Percentiles rank a stretch among this genome's conserved stretches.
These are phyloP conservation scores for Rhyacophila evoluta DNA, from an alignment of 2,888 invertebrate species.

Conservation along the genomic window DNA sequence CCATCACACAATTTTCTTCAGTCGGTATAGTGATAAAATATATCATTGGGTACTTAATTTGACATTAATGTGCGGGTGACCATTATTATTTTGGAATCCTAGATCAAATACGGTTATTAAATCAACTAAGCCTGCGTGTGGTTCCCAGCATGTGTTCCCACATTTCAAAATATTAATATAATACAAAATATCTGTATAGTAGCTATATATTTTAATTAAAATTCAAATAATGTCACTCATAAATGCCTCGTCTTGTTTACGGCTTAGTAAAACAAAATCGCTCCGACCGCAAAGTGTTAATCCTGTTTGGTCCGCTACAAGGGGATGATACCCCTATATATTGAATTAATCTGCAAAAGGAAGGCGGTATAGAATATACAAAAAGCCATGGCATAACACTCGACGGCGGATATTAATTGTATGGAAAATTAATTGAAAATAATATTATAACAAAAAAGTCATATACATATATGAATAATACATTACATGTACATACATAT, in stretches of 20 bases:
- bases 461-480: no score
- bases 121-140: background rate
- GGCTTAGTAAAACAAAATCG: conserved; percentile 19
- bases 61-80: background rate
- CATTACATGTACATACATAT: no score
- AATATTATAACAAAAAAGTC: no score
- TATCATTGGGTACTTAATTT: no score
- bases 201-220: conserved; percentile 11
- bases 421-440: no score
- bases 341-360: conserved; percentile 5
- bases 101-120: background rate
- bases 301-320: conserved; percentile 24
- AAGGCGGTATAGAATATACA: background rate
- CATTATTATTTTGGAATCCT: background rate
- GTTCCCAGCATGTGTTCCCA: background rate
- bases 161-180: background rate
- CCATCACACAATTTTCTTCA: no score
- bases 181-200: background rate
- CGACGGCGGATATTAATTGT: no score
- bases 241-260: conserved; percentile 15
- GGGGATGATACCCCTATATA: conserved; percentile 18
- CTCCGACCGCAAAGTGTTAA: conserved; percentile 14
- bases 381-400: background rate
- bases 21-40: no score
- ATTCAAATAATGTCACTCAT: conserved; percentile 22